Evolutionary conservation across 2,888 invertebrate genomes (phyloP).

Genomic region (Litoditis marina): DNA sequence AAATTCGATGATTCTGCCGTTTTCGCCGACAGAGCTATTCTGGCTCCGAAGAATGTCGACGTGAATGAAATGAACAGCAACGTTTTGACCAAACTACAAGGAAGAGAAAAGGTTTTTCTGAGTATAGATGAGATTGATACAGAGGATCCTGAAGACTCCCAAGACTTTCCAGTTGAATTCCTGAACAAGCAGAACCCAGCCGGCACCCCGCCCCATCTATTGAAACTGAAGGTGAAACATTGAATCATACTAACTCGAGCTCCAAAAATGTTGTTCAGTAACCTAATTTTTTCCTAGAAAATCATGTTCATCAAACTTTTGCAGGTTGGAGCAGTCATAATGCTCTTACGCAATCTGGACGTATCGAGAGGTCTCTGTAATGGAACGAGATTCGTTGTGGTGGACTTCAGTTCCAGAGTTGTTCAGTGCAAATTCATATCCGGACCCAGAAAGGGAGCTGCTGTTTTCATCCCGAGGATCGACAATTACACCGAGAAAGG

Average conservation of each 20-base stretch:
- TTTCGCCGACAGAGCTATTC: constrained; percentile 9
- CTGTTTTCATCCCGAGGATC: constrained; percentile 5
- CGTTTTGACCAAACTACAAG: constrained; percentile 10
- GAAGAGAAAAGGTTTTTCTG: background rate
- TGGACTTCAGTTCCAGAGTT: background rate
- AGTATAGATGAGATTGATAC: background rate
- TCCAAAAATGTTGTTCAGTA: too few relatives aligned
- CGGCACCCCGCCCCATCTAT: constrained; percentile 14
- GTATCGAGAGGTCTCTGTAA: background rate
- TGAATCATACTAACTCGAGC: too few relatives aligned
- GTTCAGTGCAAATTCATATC: constrained; percentile 3
- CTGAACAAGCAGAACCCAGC: constrained; percentile 16
- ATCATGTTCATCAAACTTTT: too few relatives aligned
- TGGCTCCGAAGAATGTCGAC: constrained; percentile 14
- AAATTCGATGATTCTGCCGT: background rate
- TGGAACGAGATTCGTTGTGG: background rate
- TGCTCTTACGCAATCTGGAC: background rate
- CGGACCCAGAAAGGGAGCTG: constrained; percentile 1
- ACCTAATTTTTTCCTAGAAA: too few relatives aligned
- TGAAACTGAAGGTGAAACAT: constrained; percentile 3
- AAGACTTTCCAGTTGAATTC: constrained; percentile 10
- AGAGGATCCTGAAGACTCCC: background rate
- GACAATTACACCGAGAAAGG: too few relatives aligned
- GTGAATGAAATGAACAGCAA: constrained; percentile 12
- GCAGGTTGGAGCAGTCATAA: background rate